A percentile compares a stretch with the other conserved stretches of the same genome.
Conservation (phyloP, 2,113 vertebrate genomes). For the Melanerpes formicivorus region DNA sequence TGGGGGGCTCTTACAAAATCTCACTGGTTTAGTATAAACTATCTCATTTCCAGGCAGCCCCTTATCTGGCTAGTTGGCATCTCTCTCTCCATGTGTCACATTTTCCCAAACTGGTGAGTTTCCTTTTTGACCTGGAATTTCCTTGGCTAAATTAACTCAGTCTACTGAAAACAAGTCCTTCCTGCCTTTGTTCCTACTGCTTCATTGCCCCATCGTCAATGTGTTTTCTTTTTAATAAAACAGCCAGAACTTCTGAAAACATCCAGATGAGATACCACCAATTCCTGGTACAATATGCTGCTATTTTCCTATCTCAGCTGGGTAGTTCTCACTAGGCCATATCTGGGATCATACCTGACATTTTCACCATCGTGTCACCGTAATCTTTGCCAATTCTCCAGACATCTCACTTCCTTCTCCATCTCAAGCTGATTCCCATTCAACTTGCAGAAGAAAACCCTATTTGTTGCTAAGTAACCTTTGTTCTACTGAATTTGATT, state of each 20-base stretch:
- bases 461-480: slow-evolving; percentile 56
- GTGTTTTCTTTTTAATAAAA: not conserved
- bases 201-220: not conserved
- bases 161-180: not conserved
- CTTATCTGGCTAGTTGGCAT: not conserved
- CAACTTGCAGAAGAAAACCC: slow-evolving; percentile 33
- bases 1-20: not conserved
- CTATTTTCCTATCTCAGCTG: not conserved
- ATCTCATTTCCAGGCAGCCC: not conserved
- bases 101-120: not conserved
- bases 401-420: not conserved
- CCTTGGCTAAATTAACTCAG: not conserved
- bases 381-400: not conserved
- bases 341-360: not conserved
- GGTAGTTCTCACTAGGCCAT: not conserved
- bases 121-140: not conserved
- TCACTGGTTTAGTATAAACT: not conserved
- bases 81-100: not conserved
- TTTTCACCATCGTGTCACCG: not conserved
- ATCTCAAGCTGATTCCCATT: not conserved
- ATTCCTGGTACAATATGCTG: not conserved
- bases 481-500: slow-evolving; percentile 26
- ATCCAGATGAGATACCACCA: not conserved
- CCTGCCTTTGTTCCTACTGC: not conserved
- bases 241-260: not conserved